phyloP scores from a whole-genome alignment of 2,888 invertebrate species.

The Drosophila subquinaria region DNA sequence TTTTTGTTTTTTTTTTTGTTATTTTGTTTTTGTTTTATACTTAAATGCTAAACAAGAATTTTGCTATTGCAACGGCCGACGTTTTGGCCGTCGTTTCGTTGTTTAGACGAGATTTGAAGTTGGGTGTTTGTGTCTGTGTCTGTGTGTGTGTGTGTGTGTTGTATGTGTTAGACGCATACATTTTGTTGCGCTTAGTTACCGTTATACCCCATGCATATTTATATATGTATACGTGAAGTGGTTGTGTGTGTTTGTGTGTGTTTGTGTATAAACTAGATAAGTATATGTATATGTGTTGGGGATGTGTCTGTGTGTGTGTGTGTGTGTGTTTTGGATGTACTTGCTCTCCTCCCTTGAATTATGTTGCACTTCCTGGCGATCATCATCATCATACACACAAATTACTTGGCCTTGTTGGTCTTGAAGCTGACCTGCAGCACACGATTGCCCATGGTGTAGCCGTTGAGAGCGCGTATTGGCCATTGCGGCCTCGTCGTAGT shows the following conservation, averaged over 20 bases:
- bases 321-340: slow-evolving; percentile 18
- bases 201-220: slow-evolving; percentile 76
- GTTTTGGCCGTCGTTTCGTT: slow-evolving; percentile 50
- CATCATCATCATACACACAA: neutral
- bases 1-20: slow-evolving; percentile 4
- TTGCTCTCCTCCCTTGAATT: slow-evolving; percentile 7
- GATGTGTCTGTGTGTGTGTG: slow-evolving; percentile 25
- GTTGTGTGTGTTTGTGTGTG: slow-evolving; percentile 11
- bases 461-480: slow-evolving; percentile 98
- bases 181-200: slow-evolving; percentile 76
- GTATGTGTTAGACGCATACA: slow-evolving; percentile 68
- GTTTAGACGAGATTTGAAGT: slow-evolving; percentile 64
- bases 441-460: slow-evolving; percentile 97
- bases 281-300: slow-evolving; percentile 47
- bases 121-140: slow-evolving; percentile 22
- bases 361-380: slow-evolving; percentile 15
- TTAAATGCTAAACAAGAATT: slow-evolving; percentile 78
- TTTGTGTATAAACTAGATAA: slow-evolving; percentile 52
- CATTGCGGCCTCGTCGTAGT: slow-evolving; percentile 98
- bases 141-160: slow-evolving; percentile 23
- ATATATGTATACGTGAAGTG: slow-evolving; percentile 67
- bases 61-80: slow-evolving; percentile 70
- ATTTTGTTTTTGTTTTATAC: slow-evolving; percentile 39
- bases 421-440: slow-evolving; percentile 99
- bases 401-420: slow-evolving; percentile 92